A percentile compares a stretch with the other conserved stretches of the same genome.
These are phyloP conservation scores for Harpagus bidentatus DNA, from an alignment of 2,113 vertebrate species.

Conservation along the genomic window DNA sequence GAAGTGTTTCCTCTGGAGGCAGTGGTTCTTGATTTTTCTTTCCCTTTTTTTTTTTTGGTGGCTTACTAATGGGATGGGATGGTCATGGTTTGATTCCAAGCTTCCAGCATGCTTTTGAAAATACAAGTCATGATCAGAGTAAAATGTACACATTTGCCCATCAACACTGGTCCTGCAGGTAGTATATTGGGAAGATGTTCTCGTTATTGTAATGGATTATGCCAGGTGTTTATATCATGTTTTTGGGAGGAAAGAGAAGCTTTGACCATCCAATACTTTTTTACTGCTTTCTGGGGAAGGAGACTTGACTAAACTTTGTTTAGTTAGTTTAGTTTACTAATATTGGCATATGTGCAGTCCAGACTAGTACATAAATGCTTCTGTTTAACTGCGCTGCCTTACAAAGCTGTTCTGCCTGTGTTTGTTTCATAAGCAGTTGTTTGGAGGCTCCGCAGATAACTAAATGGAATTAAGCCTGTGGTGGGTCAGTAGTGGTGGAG, in stretches of 20 bases:
- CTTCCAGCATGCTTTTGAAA: background rate
- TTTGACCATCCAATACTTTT: background rate
- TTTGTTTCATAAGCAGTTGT: background rate
- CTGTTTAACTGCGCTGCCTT: background rate
- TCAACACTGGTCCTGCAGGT: background rate
- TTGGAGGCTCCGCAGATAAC: background rate
- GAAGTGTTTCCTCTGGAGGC: background rate
- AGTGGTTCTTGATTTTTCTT: background rate
- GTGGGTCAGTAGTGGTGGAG: background rate
- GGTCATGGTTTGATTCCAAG: background rate
- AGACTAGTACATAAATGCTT: background rate
- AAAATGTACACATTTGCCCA: background rate
- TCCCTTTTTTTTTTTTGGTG: background rate
- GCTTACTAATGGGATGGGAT: background rate
- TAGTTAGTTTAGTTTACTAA: background rate
- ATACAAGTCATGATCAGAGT: background rate
- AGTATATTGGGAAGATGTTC: background rate
- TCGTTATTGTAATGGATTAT: background rate
- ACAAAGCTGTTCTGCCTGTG: background rate
- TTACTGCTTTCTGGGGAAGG: background rate
- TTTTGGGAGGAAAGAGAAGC: background rate
- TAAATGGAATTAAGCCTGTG: background rate
- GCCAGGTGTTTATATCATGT: background rate
- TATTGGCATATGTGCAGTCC: background rate
- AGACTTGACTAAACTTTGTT: background rate